Evolutionary conservation across 2,797 vertebrate genomes (phyloP), one percentile per base, ranked within the genome.

Genomic region (Anableps anableps): DNA sequence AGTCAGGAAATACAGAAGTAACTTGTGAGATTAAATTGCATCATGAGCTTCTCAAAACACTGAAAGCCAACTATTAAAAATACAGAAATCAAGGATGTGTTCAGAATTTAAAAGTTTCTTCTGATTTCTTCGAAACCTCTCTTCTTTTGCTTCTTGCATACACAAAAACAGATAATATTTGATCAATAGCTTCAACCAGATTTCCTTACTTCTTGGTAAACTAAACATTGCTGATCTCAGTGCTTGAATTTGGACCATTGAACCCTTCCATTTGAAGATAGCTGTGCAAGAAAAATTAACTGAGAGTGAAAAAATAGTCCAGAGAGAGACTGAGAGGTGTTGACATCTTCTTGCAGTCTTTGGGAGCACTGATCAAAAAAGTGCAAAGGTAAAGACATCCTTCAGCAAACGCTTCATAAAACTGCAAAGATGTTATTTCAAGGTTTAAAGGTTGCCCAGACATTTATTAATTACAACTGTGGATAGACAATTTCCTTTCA

Each of bases 1-100:
- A 86, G 64, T 23, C 71, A 72, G 47, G 4, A 77, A 75, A 81
- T 73, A 74, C 4, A 78, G 29, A 72, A 70, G 36, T 29, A 88
- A 81, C 79, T 88, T 91, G 83, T 85, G 51, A 85, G 85, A 83
- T 88, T 14, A 85, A 90, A 91, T 75, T 84, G 84, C 90, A 88
- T 90, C 86, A 85, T 10, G 17, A 29, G 77, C 81, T 64, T 72
- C 68, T 86, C 3, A 0, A 86, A 73, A 74, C 77, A 74, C 75
- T 10, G 1, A 82, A 64, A 84, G 77, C 77, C 82, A 85, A 87
- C 45, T 41, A 58, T 36, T n/a, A 82, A 76, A 78, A 83, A 80
- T 75, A 3, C 23, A 66, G 70, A 86, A 88, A 85, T 62, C 23
- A 55, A 72, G 71, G 58, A 21, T 72, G 83, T 87, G 79, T 85